Evolutionary conservation across 2,888 invertebrate species (phyloP).

Genomic region (Ctena decussata): DNA sequence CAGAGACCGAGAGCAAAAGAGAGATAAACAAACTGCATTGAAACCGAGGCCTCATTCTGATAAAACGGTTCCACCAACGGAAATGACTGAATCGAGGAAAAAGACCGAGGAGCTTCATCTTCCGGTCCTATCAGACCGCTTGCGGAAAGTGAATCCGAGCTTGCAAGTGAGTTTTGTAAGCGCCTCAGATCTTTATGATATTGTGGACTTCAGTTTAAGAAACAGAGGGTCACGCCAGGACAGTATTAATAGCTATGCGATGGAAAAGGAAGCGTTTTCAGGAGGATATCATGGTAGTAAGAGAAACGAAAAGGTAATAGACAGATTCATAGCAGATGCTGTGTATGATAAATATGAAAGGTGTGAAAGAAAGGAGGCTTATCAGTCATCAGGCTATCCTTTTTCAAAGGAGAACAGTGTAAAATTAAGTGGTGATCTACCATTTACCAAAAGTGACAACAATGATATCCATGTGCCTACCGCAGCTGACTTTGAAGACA

Average conservation of each 20-base stretch:
- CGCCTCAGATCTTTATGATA: constrained; percentile 76
- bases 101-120: constrained; percentile 51
- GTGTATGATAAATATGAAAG: constrained; percentile 1
- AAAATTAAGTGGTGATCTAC: not conserved
- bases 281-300: not conserved
- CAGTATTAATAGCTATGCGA: constrained; percentile 38
- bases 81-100: constrained; percentile 36
- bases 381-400: not conserved
- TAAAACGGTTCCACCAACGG: constrained; percentile 45
- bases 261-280: constrained; percentile 48
- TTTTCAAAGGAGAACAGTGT: not conserved
- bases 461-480: not conserved
- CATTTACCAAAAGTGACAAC: not conserved
- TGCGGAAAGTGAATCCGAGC: constrained; percentile 56
- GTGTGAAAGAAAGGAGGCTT: not conserved
- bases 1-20: constrained; percentile 43
- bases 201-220: constrained; percentile 75
- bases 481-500: not conserved
- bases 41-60: constrained; percentile 61
- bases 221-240: constrained; percentile 65
- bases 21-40: constrained; percentile 13
- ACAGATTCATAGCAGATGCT: constrained; percentile 2
- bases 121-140: constrained; percentile 63
- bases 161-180: constrained; percentile 76
- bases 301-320: not conserved